These are phyloP conservation scores for Loriculus beryllinus DNA, from an alignment of 2,797 vertebrate species.

Conservation along the genomic window DNA sequence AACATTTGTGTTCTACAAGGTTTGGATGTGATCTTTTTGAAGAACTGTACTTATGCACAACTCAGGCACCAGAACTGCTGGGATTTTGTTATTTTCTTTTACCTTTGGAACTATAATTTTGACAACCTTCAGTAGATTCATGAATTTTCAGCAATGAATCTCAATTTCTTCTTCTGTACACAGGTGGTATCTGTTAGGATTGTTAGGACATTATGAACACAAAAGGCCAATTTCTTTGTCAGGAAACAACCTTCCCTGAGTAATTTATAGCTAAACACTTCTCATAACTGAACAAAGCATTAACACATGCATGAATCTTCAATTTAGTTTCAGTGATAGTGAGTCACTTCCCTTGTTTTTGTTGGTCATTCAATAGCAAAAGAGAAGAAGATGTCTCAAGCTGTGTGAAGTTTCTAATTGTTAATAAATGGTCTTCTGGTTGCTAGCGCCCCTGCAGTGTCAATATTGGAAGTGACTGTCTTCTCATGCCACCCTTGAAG, in stretches of 20 bases:
- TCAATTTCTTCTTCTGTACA: background rate
- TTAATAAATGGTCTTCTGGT: background rate
- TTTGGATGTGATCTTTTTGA: background rate
- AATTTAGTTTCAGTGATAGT: conserved; percentile 5
- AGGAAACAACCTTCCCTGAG: background rate
- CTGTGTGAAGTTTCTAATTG: background rate
- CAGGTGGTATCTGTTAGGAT: background rate
- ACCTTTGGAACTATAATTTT: background rate
- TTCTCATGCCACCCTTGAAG: background rate
- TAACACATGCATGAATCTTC: background rate
- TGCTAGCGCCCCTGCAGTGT: background rate
- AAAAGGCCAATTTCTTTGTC: background rate
- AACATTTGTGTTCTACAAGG: background rate
- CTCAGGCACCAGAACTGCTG: background rate
- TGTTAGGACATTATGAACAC: background rate
- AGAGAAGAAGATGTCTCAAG: background rate
- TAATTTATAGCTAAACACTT: background rate
- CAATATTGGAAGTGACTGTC: background rate
- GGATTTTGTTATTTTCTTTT: background rate
- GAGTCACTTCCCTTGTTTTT: conserved; percentile 33
- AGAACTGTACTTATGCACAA: background rate
- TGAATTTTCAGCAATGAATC: background rate
- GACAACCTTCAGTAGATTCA: background rate
- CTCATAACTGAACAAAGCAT: background rate
- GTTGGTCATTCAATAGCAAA: background rate